A percentile compares a stretch with the other conserved stretches of the same genome.
phyloP scores from a whole-genome alignment of 2,113 vertebrate genomes.

The Megaleporinus macrocephalus region DNA sequence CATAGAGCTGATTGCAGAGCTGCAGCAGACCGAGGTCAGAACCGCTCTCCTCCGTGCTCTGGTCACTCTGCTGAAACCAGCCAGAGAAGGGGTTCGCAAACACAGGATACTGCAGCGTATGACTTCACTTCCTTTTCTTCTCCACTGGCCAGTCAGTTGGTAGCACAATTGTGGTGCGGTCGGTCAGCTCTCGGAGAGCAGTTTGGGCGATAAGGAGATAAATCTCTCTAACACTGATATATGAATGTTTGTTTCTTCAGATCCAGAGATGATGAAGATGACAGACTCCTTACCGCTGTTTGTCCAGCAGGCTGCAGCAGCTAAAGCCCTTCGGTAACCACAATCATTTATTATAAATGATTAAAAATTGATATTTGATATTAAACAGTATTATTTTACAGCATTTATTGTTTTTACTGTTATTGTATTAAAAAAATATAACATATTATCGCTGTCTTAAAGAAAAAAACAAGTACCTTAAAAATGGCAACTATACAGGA shows the following conservation, averaged over 20 bases:
- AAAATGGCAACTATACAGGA: no score
- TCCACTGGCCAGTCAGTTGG: neutral
- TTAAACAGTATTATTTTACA: no score
- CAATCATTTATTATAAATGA: no score
- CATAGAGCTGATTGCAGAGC: slow-evolving; percentile 76
- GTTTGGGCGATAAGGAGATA: neutral
- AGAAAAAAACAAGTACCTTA: no score
- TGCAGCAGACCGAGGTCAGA: slow-evolving; percentile 72
- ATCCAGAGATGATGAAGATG: slow-evolving; percentile 49
- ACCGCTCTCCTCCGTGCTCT: slow-evolving; percentile 75
- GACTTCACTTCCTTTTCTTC: slow-evolving; percentile 16
- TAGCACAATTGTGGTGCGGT: neutral
- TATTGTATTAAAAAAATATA: no score
- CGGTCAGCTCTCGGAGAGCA: no score
- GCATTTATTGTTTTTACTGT: no score
- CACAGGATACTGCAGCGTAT: slow-evolving; percentile 60
- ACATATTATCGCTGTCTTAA: no score
- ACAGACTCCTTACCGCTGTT: slow-evolving; percentile 67
- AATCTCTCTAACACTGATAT: slow-evolving; percentile 2
- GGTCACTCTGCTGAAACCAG: slow-evolving; percentile 75
- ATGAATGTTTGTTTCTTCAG: slow-evolving; percentile 47
- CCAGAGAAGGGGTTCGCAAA: slow-evolving; percentile 49
- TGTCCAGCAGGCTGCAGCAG: slow-evolving; percentile 84
- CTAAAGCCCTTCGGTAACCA: slow-evolving; percentile 55
- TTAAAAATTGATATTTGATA: no score